These are phyloP conservation scores for Drosophila kurseongensis DNA, from an alignment of 1,140 invertebrate species.

Conservation along the genomic window DNA sequence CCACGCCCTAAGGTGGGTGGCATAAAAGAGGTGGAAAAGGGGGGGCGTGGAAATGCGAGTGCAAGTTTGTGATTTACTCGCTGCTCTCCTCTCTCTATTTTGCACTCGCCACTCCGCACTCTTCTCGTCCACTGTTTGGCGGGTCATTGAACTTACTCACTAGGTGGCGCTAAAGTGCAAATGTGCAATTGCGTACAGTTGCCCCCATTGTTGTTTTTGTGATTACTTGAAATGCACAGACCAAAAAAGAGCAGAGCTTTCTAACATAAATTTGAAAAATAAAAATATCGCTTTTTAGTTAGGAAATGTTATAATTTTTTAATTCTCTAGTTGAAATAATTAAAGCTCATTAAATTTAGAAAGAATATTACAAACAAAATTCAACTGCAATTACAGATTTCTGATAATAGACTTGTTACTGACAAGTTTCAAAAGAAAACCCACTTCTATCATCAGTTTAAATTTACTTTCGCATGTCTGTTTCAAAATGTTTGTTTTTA, in stretches of 20 bases:
- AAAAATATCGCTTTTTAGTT: background rate
- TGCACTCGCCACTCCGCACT: constrained; percentile 7
- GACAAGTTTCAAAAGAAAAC: too few relatives aligned
- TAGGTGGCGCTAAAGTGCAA: constrained; percentile 78
- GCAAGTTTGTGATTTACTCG: constrained; percentile 75
- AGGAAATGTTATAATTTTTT: too few relatives aligned
- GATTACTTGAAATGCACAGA: constrained; percentile 14
- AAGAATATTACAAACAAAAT: too few relatives aligned
- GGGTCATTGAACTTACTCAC: constrained; percentile 76
- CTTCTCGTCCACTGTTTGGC: constrained; percentile 39
- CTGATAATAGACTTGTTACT: too few relatives aligned
- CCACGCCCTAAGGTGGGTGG: constrained; percentile 44
- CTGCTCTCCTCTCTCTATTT: constrained; percentile 33
- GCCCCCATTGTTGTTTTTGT: constrained; percentile 43
- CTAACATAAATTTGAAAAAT: too few relatives aligned
- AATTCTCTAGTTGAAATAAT: too few relatives aligned
- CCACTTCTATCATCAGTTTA: too few relatives aligned
- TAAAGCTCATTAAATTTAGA: too few relatives aligned
- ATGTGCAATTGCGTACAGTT: constrained; percentile 76
- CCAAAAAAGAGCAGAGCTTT: background rate
- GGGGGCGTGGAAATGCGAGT: constrained; percentile 24
- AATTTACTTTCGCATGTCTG: too few relatives aligned
- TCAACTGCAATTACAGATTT: too few relatives aligned
- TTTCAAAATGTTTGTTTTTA: too few relatives aligned
- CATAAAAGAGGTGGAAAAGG: constrained; percentile 1